Evolutionary conservation across 2,113 vertebrate genomes (phyloP), one percentile per base, ranked within the genome.

Genomic region (Burhinus bistriatus): DNA sequence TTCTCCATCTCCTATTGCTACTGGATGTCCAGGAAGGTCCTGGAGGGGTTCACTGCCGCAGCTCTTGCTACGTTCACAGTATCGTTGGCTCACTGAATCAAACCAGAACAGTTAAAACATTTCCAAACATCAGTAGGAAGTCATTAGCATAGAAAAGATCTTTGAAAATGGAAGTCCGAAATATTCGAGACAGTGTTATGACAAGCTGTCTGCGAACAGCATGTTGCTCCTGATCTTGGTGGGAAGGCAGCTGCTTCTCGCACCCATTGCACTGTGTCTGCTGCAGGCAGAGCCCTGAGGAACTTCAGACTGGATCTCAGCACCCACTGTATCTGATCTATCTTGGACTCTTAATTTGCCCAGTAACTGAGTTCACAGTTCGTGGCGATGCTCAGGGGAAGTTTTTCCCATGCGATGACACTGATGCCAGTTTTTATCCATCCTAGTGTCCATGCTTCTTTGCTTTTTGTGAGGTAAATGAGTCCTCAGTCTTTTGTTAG

Each of bases 71-170:
- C 3, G 0, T 52, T 87, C 81, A 62, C 29, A 7, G 70, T 52
- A 45, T 87, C 45, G 9, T 4, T 44, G 59, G 26, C 89, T 95
- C 36, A 69, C 34, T 72, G 71, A 94, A 83, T 90, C 66, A 77
- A 89, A 61, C 19, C 45, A 69, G 80, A 85, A 5, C 17, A 87
- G 72, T 64, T 84, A 59, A 80, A 94, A 51, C n/a, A 66, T 70
- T 96, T 96, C 85, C 97, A 68, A 96, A 94, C 68, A 91, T 89
- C 91, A 81, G 93, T 87, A 92, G 87, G 75, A 82, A 86, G 75
- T 78, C 32, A 85, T 94, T 89, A 95, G 49, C 71, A 49, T 45
- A 90, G 45, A 75, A 97, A 55, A 89, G 54, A 21, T 86, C 82
- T 68, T 13, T 84, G 69, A 36, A 80, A 66, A 34, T 44, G 45